Conservation (phyloP, 2,888 invertebrate genomes). For the Stenoptilia bipunctidactyla region DNA sequence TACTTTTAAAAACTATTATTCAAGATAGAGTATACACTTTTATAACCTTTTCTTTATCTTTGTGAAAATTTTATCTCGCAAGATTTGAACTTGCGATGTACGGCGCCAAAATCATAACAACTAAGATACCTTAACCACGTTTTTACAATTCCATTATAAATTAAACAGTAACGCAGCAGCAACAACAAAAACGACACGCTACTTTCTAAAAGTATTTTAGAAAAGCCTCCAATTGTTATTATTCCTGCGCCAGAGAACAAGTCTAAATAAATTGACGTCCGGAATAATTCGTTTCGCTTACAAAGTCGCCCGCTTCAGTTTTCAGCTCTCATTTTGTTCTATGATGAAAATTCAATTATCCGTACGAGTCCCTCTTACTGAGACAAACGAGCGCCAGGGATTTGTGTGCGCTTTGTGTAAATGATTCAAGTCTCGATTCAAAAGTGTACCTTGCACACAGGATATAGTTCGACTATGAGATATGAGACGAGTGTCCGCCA, state of each 20-base stretch:
- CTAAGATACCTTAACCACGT: too few relatives aligned
- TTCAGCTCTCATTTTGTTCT: constrained; percentile 66
- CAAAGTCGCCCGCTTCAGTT: constrained; percentile 65
- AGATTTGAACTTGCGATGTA: too few relatives aligned
- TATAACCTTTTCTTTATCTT: too few relatives aligned
- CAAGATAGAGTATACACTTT: too few relatives aligned
- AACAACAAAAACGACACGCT: too few relatives aligned
- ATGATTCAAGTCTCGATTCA: constrained; percentile 19
- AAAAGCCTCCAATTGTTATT: not conserved
- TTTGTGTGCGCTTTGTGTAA: constrained; percentile 53
- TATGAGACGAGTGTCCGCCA: constrained; percentile 55
- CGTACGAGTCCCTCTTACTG: constrained; percentile 43
- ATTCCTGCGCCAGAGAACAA: constrained; percentile 32
- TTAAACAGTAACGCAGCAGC: too few relatives aligned
- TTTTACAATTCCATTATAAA: too few relatives aligned
- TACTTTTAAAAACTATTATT: too few relatives aligned
- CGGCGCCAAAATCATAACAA: too few relatives aligned
- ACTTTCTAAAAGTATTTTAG: not conserved
- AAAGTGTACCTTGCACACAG: constrained; percentile 34
- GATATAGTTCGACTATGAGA: constrained; percentile 47
- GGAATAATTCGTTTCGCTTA: constrained; percentile 62
- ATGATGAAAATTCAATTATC: constrained; percentile 70
- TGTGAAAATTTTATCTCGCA: too few relatives aligned
- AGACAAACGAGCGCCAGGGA: constrained; percentile 40
- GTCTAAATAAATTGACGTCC: constrained; percentile 60